A percentile compares a stretch with the other conserved stretches of the same genome.
phyloP scores from a whole-genome alignment of 2,888 invertebrate genomes.

The Papilio gigon region DNA sequence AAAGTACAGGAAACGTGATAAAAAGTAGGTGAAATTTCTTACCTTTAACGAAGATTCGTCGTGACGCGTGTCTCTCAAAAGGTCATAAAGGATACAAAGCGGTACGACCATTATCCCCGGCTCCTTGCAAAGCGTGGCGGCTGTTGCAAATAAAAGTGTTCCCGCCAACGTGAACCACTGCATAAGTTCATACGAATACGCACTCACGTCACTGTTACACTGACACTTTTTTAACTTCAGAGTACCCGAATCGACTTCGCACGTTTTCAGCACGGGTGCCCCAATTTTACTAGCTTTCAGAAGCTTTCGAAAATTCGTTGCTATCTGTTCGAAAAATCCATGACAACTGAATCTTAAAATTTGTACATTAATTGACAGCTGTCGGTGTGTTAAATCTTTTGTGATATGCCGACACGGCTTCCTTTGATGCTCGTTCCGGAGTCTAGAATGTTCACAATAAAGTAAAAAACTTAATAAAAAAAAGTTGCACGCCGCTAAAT shows the following conservation, averaged over 20 bases:
- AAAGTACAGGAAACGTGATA: background rate
- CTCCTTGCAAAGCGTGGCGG: conserved; percentile 96
- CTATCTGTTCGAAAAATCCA: conserved; percentile 71
- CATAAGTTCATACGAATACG: conserved; percentile 72
- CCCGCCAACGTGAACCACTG: conserved; percentile 83
- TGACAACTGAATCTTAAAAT: conserved; percentile 75
- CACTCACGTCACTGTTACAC: conserved; percentile 73
- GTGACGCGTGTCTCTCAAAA: conserved; percentile 82
- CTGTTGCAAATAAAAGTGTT: conserved; percentile 85
- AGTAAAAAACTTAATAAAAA: conserved; percentile 93
- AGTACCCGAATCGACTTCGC: conserved; percentile 63
- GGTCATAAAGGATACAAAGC: conserved; percentile 94
- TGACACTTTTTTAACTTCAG: conserved; percentile 69
- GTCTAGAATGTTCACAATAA: conserved; percentile 90
- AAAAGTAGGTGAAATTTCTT: conserved; percentile 49
- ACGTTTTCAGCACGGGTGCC: conserved; percentile 67
- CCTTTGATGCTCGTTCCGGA: conserved; percentile 79
- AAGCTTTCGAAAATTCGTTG: conserved; percentile 73
- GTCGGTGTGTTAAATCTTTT: conserved; percentile 61
- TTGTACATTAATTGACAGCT: conserved; percentile 60
- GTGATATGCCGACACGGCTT: conserved; percentile 66
- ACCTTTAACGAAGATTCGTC: conserved; percentile 82
- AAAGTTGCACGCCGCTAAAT: conserved; percentile 94
- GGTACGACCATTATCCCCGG: conserved; percentile 96
- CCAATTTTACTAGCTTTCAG: conserved; percentile 72